These are phyloP conservation scores for Cremastobaeus sp. DNA, from an alignment of 2,888 invertebrate species.

Conservation along the genomic window DNA sequence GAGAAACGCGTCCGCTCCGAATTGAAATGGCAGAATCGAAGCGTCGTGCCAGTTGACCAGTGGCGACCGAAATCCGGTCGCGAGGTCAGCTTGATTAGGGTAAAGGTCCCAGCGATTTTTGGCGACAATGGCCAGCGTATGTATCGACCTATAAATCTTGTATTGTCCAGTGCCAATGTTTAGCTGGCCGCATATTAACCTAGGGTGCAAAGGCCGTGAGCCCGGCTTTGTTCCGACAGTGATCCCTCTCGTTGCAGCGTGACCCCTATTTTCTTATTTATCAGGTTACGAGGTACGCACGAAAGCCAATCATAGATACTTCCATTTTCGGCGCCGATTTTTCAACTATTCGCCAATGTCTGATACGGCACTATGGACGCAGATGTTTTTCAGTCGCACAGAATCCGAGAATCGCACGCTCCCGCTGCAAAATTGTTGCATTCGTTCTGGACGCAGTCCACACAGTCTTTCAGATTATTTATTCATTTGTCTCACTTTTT, in stretches of 20 bases:
- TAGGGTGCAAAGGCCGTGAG: conserved; percentile 75
- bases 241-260: conserved; percentile 73
- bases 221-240: conserved; percentile 72
- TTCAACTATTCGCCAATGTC: conserved; percentile 28
- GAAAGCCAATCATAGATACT: conserved; percentile 31
- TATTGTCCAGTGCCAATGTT: conserved; percentile 76
- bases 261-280: conserved; percentile 75
- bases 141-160: conserved; percentile 76
- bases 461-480: no score
- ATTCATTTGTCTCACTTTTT: no score
- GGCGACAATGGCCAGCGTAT: conserved; percentile 70
- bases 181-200: conserved; percentile 78
- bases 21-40: no score
- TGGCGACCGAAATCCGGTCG: conserved; percentile 30
- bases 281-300: conserved; percentile 70
- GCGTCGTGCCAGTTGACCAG: conserved; percentile 3
- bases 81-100: conserved; percentile 45
- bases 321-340: conserved; percentile 30
- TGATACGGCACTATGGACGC: conserved; percentile 14
- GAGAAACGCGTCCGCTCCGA: conserved; percentile 17
- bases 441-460: no score
- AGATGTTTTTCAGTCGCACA: conserved; percentile 44
- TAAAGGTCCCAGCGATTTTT: conserved; percentile 29
- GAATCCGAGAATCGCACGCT: conserved; percentile 15
- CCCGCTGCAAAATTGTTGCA: no score